Evolutionary conservation across 2,113 vertebrate genomes (phyloP).

Genomic region (Pogona vitticeps): DNA sequence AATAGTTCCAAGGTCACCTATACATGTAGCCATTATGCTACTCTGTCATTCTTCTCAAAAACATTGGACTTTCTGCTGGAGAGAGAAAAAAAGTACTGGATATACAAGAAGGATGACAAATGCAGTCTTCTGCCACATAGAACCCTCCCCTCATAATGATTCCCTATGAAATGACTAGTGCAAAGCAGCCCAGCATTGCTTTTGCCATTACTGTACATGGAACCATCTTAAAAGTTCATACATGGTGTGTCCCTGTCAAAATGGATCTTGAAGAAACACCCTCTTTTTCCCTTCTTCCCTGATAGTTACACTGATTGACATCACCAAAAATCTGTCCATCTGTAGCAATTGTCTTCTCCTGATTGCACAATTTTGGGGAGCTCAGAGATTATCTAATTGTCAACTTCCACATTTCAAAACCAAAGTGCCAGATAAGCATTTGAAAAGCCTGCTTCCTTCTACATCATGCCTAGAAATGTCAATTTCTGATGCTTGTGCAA

Average conservation of each 20-base stretch:
- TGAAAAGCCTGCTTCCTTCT: not conserved
- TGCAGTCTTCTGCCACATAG: not conserved
- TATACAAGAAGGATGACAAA: not conserved
- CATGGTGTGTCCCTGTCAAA: not conserved
- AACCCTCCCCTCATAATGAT: not conserved
- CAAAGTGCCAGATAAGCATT: not conserved
- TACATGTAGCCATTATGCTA: not conserved
- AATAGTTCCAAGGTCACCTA: no score
- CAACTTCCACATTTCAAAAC: slow-evolving; percentile 9
- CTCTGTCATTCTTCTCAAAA: not conserved
- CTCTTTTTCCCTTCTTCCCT: not conserved
- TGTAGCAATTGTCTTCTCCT: not conserved
- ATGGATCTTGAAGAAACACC: slow-evolving; percentile 1
- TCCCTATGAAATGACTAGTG: not conserved
- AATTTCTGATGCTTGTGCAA: not conserved
- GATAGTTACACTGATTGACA: not conserved
- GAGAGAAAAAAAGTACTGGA: not conserved
- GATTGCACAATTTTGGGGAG: not conserved
- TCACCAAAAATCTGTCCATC: not conserved
- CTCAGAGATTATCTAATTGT: not conserved
- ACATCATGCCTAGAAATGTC: not conserved
- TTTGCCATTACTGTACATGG: not conserved
- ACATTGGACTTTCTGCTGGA: not conserved
- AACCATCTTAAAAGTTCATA: not conserved
- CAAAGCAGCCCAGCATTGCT: not conserved